These are phyloP conservation scores for Danaus chrysippus DNA, from an alignment of 2,888 invertebrate species.

Conservation along the genomic window DNA sequence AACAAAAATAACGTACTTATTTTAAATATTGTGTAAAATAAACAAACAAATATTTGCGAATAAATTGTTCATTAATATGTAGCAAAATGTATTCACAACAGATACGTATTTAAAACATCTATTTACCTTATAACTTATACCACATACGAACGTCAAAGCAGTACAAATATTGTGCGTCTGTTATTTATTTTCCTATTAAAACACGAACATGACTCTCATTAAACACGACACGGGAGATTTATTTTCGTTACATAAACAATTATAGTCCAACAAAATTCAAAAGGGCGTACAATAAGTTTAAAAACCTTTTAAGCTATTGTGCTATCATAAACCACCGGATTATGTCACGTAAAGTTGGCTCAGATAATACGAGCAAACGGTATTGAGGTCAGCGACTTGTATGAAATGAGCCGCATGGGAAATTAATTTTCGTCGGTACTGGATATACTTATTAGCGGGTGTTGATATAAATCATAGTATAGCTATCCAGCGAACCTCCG, in stretches of 20 bases:
- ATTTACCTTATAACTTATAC: slow-evolving; percentile 14
- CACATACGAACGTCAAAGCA: slow-evolving; percentile 13
- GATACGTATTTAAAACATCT: background rate
- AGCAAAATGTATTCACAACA: too few species aligned
- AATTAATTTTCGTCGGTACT: slow-evolving; percentile 35
- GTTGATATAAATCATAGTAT: slow-evolving; percentile 27
- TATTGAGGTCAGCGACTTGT: slow-evolving; percentile 46
- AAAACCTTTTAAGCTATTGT: slow-evolving; percentile 11
- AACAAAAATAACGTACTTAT: too few species aligned
- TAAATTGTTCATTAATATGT: background rate
- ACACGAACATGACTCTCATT: background rate
- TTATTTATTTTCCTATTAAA: slow-evolving; percentile 11
- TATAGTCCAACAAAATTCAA: slow-evolving; percentile 6
- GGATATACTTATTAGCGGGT: slow-evolving; percentile 30
- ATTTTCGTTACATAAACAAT: slow-evolving; percentile 8
- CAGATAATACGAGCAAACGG: slow-evolving; percentile 42
- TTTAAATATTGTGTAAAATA: too few species aligned
- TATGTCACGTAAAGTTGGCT: slow-evolving; percentile 45
- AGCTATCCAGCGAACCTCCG: slow-evolving; percentile 22
- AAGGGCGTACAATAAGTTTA: slow-evolving; percentile 1
- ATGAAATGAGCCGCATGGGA: slow-evolving; percentile 33
- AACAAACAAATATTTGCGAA: background rate
- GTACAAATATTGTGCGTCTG: background rate
- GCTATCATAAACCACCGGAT: slow-evolving; percentile 20
- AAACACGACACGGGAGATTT: background rate